Evolutionary conservation across 1,140 invertebrate genomes (phyloP).

Genomic region (Zaprionus kolodkinae): DNA sequence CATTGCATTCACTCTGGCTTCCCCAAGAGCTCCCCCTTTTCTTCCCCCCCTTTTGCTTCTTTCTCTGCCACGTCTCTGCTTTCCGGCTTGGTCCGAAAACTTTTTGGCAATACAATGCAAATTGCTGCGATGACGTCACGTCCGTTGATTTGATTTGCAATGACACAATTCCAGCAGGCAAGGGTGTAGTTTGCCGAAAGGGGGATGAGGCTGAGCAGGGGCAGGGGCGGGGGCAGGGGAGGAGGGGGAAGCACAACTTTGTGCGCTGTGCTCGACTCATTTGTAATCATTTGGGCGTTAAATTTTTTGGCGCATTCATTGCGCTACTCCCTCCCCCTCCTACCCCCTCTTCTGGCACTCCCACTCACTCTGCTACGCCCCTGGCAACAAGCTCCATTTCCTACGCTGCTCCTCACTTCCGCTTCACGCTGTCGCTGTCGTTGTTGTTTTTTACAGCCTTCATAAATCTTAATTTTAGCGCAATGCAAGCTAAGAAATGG

Average conservation of each 20-base stretch:
- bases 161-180: conserved; percentile 48
- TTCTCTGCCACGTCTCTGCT: not conserved
- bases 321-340: not conserved
- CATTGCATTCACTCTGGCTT: not conserved
- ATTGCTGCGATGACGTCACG: conserved; percentile 50
- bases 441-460: conserved; percentile 79
- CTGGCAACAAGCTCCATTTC: conserved; percentile 1
- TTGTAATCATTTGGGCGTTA: conserved; percentile 81
- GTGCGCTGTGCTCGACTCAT: conserved; percentile 56
- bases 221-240: not conserved
- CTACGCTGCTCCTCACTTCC: not conserved
- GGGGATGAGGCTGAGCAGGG: too few relatives aligned
- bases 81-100: not conserved
- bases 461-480: conserved; percentile 82
- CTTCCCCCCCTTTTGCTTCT: not conserved
- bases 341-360: not conserved
- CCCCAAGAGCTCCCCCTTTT: too few relatives aligned
- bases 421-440: not conserved
- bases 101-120: conserved; percentile 42
- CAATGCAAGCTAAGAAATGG: conserved; percentile 55
- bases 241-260: conserved; percentile 28
- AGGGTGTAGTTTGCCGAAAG: conserved; percentile 8
- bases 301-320: conserved; percentile 76
- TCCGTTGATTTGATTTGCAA: conserved; percentile 53
- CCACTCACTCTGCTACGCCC: not conserved